phyloP scores from a whole-genome alignment of 1,140 invertebrate genomes.

The Tetraneura akinire region DNA sequence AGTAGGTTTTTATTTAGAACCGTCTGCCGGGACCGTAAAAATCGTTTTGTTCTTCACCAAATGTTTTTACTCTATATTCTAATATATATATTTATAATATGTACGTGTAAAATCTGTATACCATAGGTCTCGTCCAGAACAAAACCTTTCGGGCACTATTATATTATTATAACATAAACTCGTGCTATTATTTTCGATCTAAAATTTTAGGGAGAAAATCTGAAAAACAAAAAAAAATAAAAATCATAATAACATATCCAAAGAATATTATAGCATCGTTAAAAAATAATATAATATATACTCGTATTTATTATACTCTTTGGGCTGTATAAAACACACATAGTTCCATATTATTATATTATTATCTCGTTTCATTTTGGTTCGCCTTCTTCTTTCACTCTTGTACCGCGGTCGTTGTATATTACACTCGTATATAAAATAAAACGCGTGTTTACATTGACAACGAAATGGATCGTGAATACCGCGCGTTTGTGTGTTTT shows the following conservation, averaged over 20 bases:
- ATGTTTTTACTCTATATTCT: constrained; percentile 19
- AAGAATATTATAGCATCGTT: neutral
- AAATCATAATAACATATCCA: neutral
- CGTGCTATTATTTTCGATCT: neutral
- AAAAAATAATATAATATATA: neutral
- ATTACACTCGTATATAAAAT: no score
- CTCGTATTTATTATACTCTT: no score
- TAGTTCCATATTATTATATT: no score
- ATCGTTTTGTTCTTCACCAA: constrained; percentile 16
- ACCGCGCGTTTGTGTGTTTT: neutral
- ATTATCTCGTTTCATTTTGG: no score
- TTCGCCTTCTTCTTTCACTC: no score
- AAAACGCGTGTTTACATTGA: constrained; percentile 18
- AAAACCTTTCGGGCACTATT: constrained; percentile 1
- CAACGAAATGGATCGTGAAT: neutral
- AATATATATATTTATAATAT: no score
- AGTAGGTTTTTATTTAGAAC: constrained; percentile 45
- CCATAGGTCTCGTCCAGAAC: neutral
- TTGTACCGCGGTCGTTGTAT: neutral
- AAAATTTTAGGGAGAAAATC: neutral
- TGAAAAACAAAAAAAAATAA: no score
- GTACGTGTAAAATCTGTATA: no score
- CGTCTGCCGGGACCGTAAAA: constrained; percentile 12
- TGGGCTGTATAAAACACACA: no score
- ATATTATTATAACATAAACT: neutral